Base-by-base conservation (phyloP, 2,888 invertebrate species). In the Trachelus tabidus region DNA sequence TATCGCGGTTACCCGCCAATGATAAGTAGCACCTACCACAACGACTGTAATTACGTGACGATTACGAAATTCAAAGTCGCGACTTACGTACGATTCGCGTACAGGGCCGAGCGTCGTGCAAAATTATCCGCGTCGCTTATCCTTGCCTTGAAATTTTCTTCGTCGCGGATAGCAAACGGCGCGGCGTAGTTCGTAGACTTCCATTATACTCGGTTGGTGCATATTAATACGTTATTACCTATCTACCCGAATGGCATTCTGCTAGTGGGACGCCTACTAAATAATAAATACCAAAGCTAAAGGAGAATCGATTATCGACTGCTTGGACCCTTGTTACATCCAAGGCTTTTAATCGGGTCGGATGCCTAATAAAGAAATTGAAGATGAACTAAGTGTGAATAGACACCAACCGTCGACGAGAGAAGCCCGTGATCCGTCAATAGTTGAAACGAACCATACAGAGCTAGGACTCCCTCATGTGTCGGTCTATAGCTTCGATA, bases 401-500 rank as follows among this genome's bases (percentile, higher is more conserved):
- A 56, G 56, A 56, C 15, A 31, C 71, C 71, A 71, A 71, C 15
- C 71, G 71, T 34, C 33, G 71, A 34, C 31, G 33, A 71, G 31
- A 30, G 31, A 34, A 71, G 71, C 33, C 33, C 71, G 71, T 34
- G 71, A 71, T 71, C 2, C 12, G 71, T 34, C 34, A 71, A 34
- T 71, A 71, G 71, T 12, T 33, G 71, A 71, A 71, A 34, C 31
- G 12, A 34, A 31, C 15, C 71, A 34, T 12, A 34, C 71, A 71
- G 31, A 71, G 71, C 71, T 23, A 33, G 11, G 71, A 71, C 34
- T 30, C 71, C 9, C 12, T 31, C 11, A 1, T 2, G 71, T 31
- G 71, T 71, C 33, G 12, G 71, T 31, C 33, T 31, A 71, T 33
- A 71, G 71, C 31, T 71, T 71, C 75, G 77, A 76, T 89, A 90